Base-by-base conservation (phyloP, 2,797 vertebrate species). In the Erpetoichthys calabaricus region DNA sequence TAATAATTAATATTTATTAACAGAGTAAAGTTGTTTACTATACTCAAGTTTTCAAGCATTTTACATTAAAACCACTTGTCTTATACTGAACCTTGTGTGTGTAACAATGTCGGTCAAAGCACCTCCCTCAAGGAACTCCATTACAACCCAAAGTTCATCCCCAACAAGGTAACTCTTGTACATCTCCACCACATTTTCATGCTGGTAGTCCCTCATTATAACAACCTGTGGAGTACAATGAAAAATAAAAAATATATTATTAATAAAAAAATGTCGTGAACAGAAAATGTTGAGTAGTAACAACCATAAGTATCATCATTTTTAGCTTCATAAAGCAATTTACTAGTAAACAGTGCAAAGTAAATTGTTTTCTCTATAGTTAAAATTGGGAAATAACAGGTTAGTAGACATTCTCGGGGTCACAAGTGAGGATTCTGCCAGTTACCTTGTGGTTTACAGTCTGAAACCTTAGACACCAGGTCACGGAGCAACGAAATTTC, bases 131-230 rank as follows among this genome's bases (percentile, higher is more conserved):
- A 98, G 78, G 68, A 97, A 98, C 79, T 98, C 94, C 94, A 98
- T 98, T 61, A 98, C 92, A 0, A 98, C 94, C 94, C 94, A 98
- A 64, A 97, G 89, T 70, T 98, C 94, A 0, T 98, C 94, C 0
- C 88, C 92, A 51, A 97, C 94, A 79, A 98, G 74, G 85, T 95
- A 95, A 70, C 94, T 97, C 86, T 95, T 95, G 82, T 95, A 96
- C 94, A 97, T 96, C 75, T 97, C 89, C 74, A 98, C 94, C 73
- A 98, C 94, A 1, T 97, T 94, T 65, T 97, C 91, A 1, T 98
- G 94, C 70, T 95, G 93, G 74, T 98, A 92, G 75, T 98, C 93
- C 44, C 94, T 67, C 94, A 97, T 97, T 73, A 97, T 97, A 61
- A 97, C 94, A 75, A 96, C 94, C 94, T 98, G 72, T 5, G 8